Evolutionary conservation across 2,888 invertebrate species (phyloP), one percentile per base, ranked within the genome.

Genomic region (Cantharis rufa): DNA sequence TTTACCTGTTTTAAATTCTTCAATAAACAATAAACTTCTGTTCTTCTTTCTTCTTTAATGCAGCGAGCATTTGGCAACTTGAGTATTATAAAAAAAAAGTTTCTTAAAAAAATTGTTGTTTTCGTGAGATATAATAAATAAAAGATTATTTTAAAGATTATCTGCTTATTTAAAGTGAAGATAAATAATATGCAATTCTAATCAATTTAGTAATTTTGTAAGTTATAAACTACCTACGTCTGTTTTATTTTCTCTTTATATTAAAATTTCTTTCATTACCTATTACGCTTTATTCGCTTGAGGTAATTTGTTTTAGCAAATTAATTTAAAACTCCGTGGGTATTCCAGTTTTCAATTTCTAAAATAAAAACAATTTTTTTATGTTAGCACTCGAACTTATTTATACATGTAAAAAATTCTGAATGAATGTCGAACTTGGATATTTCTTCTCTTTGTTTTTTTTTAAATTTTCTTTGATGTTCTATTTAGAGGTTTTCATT

Each of bases 301-400:
- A 48, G 48, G 48, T 48, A 48, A 48, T 48, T 48, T 48, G 16
- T 24, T 24, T 48, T 69, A 27, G 77, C 69, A 69, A 73, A 74
- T 76, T 75, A 75, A 77, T 77, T 74, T 69, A 75, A 79, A 79
- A 77, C 75, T 72, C 16, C 18, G 63, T 62, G 24, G 32, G 74
- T 70, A 48, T 48, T 48, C 48, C 48, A 32, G 32, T 32, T 32
- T 32, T 32, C 32, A 48, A 48, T 48, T n/a, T 48, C n/a, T 7
- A 48, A 48, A 48, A 48, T 48, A 48, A 48, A 28, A 48, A 48
- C 48, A 48, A 7, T 48, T 48, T 48, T 27, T 48, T 48, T n/a
- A n/a, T n/a, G n/a, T 48, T n/a, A 48, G n/a, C 48, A n/a, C 48
- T n/a, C 48, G n/a, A 48, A 48, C 7, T 7, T 48, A 48, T 48